phyloP scores from a whole-genome alignment of 2,113 vertebrate species.

The Elachura formosa region DNA sequence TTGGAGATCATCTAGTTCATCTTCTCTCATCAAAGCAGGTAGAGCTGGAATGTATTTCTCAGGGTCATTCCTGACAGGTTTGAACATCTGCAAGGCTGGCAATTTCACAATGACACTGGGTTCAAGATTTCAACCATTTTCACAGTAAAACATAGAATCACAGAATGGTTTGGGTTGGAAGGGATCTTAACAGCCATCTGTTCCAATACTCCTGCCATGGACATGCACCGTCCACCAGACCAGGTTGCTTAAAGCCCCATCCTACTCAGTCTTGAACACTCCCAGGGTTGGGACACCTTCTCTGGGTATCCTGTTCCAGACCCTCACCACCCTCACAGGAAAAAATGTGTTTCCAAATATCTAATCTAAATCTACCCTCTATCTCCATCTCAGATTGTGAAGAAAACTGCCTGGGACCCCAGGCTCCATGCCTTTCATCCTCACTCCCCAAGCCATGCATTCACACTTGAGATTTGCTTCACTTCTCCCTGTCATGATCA shows the following conservation, averaged over 20 bases:
- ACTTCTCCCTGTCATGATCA: background rate
- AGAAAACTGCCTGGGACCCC: background rate
- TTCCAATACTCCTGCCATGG: background rate
- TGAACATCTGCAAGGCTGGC: background rate
- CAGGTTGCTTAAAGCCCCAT: background rate
- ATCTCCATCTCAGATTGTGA: background rate
- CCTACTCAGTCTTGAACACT: too few relatives aligned
- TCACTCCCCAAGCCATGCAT: background rate
- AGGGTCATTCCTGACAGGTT: background rate
- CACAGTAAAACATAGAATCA: background rate
- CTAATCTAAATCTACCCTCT: background rate
- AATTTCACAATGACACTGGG: background rate
- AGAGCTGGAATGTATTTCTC: background rate
- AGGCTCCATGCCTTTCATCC: background rate
- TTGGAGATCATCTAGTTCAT: background rate
- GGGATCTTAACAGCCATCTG: background rate
- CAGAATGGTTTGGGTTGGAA: background rate
- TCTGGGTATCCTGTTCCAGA: background rate
- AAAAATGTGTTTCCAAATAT: background rate
- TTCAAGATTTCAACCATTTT: background rate
- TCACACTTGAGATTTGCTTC: background rate
- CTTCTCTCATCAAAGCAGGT: background rate
- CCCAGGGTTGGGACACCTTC: background rate
- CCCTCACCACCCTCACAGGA: background rate
- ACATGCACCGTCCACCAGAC: background rate